phyloP scores from a whole-genome alignment of 2,888 invertebrate species.

The Temnothorax rugatulus region DNA sequence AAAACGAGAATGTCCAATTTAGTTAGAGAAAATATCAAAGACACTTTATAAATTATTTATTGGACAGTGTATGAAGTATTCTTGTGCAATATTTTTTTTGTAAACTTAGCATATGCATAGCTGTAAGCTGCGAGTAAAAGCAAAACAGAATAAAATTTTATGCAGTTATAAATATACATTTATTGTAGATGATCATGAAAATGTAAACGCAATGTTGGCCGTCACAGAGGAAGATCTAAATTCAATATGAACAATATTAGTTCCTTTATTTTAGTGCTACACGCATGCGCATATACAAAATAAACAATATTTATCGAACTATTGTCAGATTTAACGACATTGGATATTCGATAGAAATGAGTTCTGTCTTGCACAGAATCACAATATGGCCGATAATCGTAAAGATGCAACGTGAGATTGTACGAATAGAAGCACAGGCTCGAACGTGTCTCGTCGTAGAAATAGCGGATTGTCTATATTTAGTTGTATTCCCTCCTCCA shows the following conservation, averaged over 20 bases:
- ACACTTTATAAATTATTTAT: background rate
- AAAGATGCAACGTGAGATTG: slow-evolving; percentile 74
- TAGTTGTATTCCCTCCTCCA: background rate
- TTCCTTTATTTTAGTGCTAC: background rate
- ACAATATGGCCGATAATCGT: slow-evolving; percentile 65
- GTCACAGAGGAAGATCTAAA: background rate
- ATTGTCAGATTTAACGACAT: slow-evolving; percentile 27
- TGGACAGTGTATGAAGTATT: background rate
- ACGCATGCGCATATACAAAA: background rate
- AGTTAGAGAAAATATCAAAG: background rate
- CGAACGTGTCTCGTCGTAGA: slow-evolving; percentile 47
- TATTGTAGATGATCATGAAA: background rate
- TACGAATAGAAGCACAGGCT: slow-evolving; percentile 32
- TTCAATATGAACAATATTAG: slow-evolving; percentile 5
- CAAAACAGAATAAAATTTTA: background rate
- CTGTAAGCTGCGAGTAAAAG: background rate
- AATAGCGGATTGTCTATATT: slow-evolving; percentile 50
- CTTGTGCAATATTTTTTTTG: background rate
- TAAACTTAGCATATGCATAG: no score
- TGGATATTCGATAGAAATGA: slow-evolving; percentile 37
- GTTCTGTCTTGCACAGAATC: slow-evolving; percentile 29
- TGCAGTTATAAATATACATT: background rate
- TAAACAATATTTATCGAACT: slow-evolving; percentile 18
- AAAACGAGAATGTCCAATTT: background rate
- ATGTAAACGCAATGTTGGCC: background rate